A percentile compares a stretch with the other conserved stretches of the same genome.
phyloP scores from a whole-genome alignment of 64 coral and sea anemone species.

The Montipora foliosa region DNA sequence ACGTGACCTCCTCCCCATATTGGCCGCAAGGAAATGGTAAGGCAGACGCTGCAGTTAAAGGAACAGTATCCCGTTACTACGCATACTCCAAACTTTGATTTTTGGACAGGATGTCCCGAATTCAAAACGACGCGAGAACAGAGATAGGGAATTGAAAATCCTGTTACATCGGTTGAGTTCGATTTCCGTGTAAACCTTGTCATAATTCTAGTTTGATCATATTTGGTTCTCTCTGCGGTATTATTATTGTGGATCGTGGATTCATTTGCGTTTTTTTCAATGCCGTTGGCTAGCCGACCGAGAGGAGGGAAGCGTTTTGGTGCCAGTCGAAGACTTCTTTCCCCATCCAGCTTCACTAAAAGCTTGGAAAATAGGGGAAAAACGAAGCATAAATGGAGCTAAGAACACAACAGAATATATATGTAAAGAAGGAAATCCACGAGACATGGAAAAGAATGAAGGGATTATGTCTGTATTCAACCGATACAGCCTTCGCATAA shows the following conservation, averaged over 20 bases:
- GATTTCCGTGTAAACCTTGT: background rate
- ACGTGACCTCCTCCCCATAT: too few species aligned
- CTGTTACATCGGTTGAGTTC: background rate
- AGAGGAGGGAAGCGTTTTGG: background rate
- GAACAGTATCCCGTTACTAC: background rate
- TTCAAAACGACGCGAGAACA: conserved; percentile 1
- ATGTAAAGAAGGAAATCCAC: too few species aligned
- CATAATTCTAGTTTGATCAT: conserved; percentile 1
- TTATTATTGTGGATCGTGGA: conserved; percentile 7
- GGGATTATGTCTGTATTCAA: background rate
- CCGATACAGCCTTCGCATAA: background rate
- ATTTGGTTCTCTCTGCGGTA: conserved; percentile 12
- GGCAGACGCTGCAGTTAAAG: background rate
- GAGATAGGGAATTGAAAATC: conserved; percentile 7
- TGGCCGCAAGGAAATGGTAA: too few species aligned
- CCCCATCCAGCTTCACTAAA: too few species aligned
- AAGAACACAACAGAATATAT: too few species aligned
- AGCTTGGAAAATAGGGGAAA: too few species aligned
- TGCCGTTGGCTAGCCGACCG: conserved; percentile 1
- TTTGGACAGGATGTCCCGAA: conserved; percentile 1
- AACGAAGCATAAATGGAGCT: too few species aligned
- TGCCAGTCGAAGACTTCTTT: too few species aligned
- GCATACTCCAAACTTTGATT: too few species aligned
- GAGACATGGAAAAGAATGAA: background rate
- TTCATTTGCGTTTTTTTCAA: background rate